A percentile compares a stretch with the other conserved stretches of the same genome.
Conservation (phyloP, 1,140 invertebrate genomes). For the Diachasma alloeum region DNA sequence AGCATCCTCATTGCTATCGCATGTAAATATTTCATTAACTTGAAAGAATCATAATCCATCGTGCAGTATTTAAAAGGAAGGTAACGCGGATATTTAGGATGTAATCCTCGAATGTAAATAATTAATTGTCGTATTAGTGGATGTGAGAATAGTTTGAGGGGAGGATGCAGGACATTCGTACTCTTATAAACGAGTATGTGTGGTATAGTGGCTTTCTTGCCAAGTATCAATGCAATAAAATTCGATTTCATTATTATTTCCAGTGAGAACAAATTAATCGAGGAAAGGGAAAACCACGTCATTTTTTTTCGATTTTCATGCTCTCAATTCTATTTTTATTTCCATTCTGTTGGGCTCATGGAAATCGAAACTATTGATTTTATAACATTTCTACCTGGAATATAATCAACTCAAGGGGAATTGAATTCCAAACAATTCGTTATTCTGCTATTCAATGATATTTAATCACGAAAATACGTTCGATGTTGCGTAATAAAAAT, state of each 20-base stretch:
- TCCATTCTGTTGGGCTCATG: too few species aligned
- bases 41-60: slow-evolving; percentile 2
- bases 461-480: background rate
- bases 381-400: too few species aligned
- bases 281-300: too few species aligned
- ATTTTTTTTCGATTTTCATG: too few species aligned
- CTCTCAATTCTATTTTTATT: too few species aligned
- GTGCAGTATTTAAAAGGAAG: background rate
- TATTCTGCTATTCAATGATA: background rate
- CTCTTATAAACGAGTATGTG: slow-evolving; percentile 12
- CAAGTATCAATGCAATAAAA: background rate
- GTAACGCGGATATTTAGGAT: background rate
- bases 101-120: slow-evolving; percentile 10
- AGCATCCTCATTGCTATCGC: background rate
- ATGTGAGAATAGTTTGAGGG: slow-evolving; percentile 3
- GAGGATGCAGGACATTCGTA: slow-evolving; percentile 22
- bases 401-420: too few species aligned
- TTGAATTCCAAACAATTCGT: too few species aligned
- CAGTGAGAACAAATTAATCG: too few species aligned
- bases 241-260: too few species aligned
- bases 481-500: background rate
- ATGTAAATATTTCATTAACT: slow-evolving; percentile 16
- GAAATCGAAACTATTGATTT: too few species aligned
- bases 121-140: background rate
- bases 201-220: slow-evolving; percentile 7